These are phyloP conservation scores for Lepidotrigona ventralis DNA, from an alignment of 1,140 invertebrate genomes.

Conservation along the genomic window DNA sequence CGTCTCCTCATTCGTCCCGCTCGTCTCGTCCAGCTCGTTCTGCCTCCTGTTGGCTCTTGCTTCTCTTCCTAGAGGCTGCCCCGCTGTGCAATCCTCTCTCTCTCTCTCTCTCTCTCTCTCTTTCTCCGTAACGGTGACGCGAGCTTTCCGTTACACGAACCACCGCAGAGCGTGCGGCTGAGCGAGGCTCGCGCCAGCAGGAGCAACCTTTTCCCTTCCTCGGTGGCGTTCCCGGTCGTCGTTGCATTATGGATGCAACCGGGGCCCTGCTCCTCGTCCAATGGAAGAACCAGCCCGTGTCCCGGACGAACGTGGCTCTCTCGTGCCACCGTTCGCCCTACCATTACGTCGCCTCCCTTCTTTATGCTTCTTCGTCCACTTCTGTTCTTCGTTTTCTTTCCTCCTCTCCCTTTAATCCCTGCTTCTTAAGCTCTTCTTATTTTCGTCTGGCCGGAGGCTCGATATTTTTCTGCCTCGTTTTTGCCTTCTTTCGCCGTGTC, in stretches of 20 bases:
- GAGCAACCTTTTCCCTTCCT: constrained; percentile 55
- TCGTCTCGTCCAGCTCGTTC: constrained; percentile 19
- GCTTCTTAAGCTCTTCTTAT: neutral
- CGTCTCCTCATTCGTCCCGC: neutral
- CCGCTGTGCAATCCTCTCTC: neutral
- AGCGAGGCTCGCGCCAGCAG: constrained; percentile 2
- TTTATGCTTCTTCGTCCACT: neutral
- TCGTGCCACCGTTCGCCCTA: neutral
- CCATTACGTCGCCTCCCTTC: neutral
- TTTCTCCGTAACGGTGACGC: constrained; percentile 64
- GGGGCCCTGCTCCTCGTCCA: constrained; percentile 16
- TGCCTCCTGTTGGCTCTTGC: constrained; percentile 10
- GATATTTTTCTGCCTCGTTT: neutral
- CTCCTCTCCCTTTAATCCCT: neutral
- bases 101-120: no score
- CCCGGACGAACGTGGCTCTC: constrained; percentile 34
- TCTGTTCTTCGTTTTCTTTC: neutral
- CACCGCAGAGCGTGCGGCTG: constrained; percentile 28
- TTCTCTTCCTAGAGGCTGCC: constrained; percentile 20
- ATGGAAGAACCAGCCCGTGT: constrained; percentile 26
- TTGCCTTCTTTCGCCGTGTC: neutral
- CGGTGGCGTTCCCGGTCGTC: constrained; percentile 29
- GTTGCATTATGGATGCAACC: constrained; percentile 66
- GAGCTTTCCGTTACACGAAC: constrained; percentile 64
- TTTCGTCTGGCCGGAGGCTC: neutral